A percentile compares a stretch with the other conserved stretches of the same genome.
Evolutionary conservation across 1,140 invertebrate species (phyloP).

Genomic region (Microplitis demolitor): DNA sequence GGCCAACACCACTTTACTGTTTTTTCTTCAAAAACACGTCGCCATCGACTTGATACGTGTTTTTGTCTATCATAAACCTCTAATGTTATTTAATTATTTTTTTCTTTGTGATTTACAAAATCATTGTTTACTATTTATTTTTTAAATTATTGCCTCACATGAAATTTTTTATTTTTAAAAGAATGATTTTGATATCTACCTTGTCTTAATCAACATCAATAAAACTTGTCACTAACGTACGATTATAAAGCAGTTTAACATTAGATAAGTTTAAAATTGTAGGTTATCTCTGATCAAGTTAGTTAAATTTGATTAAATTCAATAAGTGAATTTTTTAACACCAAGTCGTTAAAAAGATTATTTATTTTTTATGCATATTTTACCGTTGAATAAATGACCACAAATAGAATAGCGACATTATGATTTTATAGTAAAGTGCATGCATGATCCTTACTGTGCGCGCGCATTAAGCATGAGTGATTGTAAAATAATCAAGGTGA

Average conservation of each 20-base stretch:
- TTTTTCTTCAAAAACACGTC: not conserved
- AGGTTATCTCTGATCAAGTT: not conserved
- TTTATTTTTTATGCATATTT: slow-evolving; percentile 47
- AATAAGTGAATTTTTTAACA: not conserved
- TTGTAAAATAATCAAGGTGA: not conserved
- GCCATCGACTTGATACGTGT: not conserved
- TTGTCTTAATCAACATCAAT: not conserved
- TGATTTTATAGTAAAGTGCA: slow-evolving; percentile 31
- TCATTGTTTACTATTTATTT: no score
- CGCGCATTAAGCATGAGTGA: slow-evolving; percentile 6
- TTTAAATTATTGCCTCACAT: no score
- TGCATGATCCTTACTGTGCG: slow-evolving; percentile 1
- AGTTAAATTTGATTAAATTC: not conserved
- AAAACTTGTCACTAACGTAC: no score
- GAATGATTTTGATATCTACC: no score
- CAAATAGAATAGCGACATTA: slow-evolving; percentile 58
- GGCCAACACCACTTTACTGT: slow-evolving; percentile 20
- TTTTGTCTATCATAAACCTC: not conserved
- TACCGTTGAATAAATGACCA: slow-evolving; percentile 48
- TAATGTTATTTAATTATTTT: not conserved
- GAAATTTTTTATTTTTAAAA: not conserved
- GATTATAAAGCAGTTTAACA: no score
- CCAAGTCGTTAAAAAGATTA: not conserved
- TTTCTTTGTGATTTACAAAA: no score
- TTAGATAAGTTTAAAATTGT: not conserved